Evolutionary conservation across 2,888 invertebrate species (phyloP).

Genomic region (Baccha elongata): DNA sequence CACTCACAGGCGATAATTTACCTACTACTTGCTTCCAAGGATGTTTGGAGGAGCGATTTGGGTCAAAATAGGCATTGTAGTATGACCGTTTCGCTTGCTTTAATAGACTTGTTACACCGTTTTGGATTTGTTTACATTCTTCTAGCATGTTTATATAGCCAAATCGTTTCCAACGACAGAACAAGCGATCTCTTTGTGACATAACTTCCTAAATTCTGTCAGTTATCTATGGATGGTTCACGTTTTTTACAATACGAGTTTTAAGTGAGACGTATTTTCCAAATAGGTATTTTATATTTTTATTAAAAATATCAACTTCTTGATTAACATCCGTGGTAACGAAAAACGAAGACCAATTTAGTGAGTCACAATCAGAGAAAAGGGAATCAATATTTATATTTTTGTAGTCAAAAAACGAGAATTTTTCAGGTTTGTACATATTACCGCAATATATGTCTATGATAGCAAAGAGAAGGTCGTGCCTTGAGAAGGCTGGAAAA

Average conservation of each 20-base stretch:
- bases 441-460: neutral
- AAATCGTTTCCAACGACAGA: neutral
- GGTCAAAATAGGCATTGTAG: neutral
- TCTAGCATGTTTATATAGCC: neutral
- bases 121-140: neutral
- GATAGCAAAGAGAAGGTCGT: neutral
- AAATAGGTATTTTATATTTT: too few relatives aligned
- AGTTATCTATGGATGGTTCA: too few relatives aligned
- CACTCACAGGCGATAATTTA: neutral
- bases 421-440: neutral
- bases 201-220: neutral
- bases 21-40: neutral
- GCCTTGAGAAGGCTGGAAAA: neutral
- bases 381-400: too few relatives aligned
- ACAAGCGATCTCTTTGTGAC: neutral
- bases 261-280: too few relatives aligned
- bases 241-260: too few relatives aligned
- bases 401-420: too few relatives aligned
- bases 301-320: too few relatives aligned
- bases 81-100: neutral
- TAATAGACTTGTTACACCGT: too few relatives aligned
- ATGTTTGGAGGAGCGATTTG: neutral
- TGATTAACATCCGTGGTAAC: too few relatives aligned
- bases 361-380: too few relatives aligned
- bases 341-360: too few relatives aligned